A percentile compares a stretch with the other conserved stretches of the same genome.
Evolutionary conservation across 2,113 vertebrate species (phyloP).

Genomic region (Nibea coibor): DNA sequence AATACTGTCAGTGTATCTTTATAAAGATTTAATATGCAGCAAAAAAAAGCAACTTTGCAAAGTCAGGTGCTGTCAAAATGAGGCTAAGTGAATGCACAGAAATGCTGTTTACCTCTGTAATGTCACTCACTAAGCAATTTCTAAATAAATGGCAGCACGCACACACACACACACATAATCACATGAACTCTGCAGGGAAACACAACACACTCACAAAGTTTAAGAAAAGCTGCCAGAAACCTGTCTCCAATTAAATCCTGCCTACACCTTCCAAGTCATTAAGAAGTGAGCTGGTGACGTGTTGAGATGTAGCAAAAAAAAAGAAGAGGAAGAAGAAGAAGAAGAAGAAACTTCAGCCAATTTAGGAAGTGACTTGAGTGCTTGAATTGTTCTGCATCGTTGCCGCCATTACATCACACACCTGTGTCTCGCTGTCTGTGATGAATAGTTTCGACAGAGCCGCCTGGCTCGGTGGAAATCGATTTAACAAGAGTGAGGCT

Average conservation of each 20-base stretch:
- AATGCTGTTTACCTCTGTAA: constrained; percentile 42
- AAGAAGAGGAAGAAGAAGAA: neutral
- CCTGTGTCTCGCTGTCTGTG: constrained; percentile 55
- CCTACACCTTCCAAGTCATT: constrained; percentile 58
- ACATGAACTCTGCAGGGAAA: constrained; percentile 29
- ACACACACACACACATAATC: neutral
- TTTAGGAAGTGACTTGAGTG: constrained; percentile 38
- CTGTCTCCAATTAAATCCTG: constrained; percentile 62
- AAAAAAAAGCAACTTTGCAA: constrained; percentile 47
- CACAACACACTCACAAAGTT: constrained; percentile 25
- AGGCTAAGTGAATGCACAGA: constrained; percentile 46
- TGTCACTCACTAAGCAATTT: constrained; percentile 62
- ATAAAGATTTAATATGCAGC: constrained; percentile 58
- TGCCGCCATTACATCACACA: constrained; percentile 62
- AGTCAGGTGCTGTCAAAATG: constrained; percentile 60
- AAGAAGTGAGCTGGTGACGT: constrained; percentile 50
- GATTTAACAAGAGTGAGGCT: constrained; percentile 50
- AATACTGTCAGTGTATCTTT: constrained; percentile 41
- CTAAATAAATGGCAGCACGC: constrained; percentile 14
- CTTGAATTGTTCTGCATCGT: constrained; percentile 51
- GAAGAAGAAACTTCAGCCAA: constrained; percentile 28
- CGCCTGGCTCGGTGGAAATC: constrained; percentile 37
- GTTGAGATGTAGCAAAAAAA: constrained; percentile 34
- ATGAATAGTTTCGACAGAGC: constrained; percentile 51
- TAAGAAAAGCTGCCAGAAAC: constrained; percentile 52